Base-by-base conservation (phyloP, 2,797 vertebrate species). In the Myotis findleyi region DNA sequence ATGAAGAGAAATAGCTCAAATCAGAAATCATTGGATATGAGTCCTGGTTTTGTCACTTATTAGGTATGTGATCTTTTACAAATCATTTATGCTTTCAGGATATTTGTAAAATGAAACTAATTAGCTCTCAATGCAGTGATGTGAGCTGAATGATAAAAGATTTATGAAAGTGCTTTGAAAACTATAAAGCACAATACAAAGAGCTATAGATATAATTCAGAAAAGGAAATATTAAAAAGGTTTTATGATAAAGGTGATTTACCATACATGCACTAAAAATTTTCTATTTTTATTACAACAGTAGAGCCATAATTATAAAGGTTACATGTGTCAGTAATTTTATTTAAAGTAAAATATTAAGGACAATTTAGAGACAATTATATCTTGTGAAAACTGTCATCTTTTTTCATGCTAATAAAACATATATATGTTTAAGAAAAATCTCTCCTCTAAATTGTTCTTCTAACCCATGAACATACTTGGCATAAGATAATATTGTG, bases 41-140 rank as follows among this genome's bases (percentile, higher is more conserved):
- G 75, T 47, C 36, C 21, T 77, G 77, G 44, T 41, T 91, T 41
- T 90, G 68, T 27, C 68, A 93, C 38, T 89, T 94, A 59, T 36
- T 81, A 84, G 49, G 18, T 89, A n/a, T 59, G 14, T 21, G 59
- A 64, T 57, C 75, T 88, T 82, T 93, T 75, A 44, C 25, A 94
- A 92, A 51, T 82, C 79, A 94, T 84, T 82, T 95, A 83, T 36
- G 14, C 77, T 93, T 93, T 77, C 9, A 68, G 30, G 41, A 90
- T 93, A 95, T 73, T 89, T 89, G 89, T 89, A 91, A 96, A 93
- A 95, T 33, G 25, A 44, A 89, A 47, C 72, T 91, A 83, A 95
- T 95, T 94, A 96, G 44, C 38, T 94, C 55, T 87, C 49, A 30
- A 51, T 36, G 44, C 21, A 89, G 53, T 84, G 47, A 77, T 91